Evolutionary conservation across 2,888 invertebrate genomes (phyloP).

Genomic region (Laspeyria flexula): DNA sequence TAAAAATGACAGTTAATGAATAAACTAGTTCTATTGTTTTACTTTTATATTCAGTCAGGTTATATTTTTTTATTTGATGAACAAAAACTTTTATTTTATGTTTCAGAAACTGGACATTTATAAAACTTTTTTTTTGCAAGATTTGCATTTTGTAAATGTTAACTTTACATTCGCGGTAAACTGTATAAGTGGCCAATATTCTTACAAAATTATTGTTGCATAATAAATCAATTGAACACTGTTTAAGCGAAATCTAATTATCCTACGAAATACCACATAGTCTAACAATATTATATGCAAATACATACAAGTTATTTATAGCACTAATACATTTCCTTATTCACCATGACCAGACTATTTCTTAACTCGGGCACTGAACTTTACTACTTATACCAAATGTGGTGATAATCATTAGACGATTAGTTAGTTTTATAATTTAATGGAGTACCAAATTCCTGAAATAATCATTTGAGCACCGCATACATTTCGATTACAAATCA

Average conservation of each 20-base stretch:
- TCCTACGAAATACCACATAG: slow-evolving; percentile 32
- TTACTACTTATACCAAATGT: slow-evolving; percentile 14
- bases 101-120: no score
- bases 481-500: slow-evolving; percentile 11
- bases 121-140: no score
- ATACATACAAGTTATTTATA: slow-evolving; percentile 38
- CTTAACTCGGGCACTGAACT: slow-evolving; percentile 30
- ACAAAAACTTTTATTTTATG: no score
- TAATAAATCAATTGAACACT: slow-evolving; percentile 29
- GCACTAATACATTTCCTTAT: slow-evolving; percentile 44
- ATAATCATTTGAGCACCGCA: slow-evolving; percentile 32
- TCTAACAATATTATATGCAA: slow-evolving; percentile 22
- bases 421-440: slow-evolving; percentile 3
- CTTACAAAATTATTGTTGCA: slow-evolving; percentile 9
- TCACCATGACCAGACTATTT: slow-evolving; percentile 43
- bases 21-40: no score
- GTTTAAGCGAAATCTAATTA: slow-evolving; percentile 30
- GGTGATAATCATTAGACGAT: background rate
- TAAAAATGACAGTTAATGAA: no score
- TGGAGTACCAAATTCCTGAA: slow-evolving; percentile 13
- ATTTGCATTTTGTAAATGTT: no score
- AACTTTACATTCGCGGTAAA: no score
- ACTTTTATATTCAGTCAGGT: no score
- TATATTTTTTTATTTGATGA: no score
- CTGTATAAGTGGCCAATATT: slow-evolving; percentile 16